Evolutionary conservation across 2,888 invertebrate species (phyloP).

Genomic region (Kryphioiulus occultus): DNA sequence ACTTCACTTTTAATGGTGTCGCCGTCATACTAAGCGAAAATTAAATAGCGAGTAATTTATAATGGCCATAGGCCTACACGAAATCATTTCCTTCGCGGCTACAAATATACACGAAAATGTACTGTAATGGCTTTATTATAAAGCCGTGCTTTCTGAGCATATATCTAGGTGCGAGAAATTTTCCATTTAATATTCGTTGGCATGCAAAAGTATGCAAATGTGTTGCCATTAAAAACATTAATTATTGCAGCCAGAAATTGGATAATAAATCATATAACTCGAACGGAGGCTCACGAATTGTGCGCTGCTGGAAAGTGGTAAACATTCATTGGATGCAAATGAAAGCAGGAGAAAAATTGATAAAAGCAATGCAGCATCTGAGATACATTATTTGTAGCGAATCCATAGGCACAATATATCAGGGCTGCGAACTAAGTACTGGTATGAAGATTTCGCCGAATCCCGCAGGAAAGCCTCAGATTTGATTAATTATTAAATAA

Average conservation of each 20-base stretch:
- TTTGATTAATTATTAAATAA: conserved; percentile 39
- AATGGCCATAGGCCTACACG: background rate
- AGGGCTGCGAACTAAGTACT: background rate
- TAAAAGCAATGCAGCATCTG: background rate
- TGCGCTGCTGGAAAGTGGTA: background rate
- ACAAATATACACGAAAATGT: background rate
- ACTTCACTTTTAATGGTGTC: background rate
- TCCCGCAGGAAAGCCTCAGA: background rate
- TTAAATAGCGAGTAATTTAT: conserved; percentile 26
- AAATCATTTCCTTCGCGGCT: background rate
- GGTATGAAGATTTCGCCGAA: background rate
- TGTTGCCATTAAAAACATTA: background rate
- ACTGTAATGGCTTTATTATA: conserved; percentile 17
- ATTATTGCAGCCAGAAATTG: conserved; percentile 18
- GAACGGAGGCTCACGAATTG: background rate
- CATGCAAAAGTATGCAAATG: background rate
- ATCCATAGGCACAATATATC: conserved; percentile 1
- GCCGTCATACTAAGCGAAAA: background rate
- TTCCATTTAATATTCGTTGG: background rate
- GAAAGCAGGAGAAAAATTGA: background rate
- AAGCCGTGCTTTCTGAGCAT: background rate
- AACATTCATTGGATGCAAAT: conserved; percentile 21
- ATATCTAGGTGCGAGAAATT: background rate
- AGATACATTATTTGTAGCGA: background rate
- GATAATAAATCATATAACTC: background rate